Percentiles rank a stretch among this genome's conserved stretches.
Conservation (phyloP, 2,797 vertebrate genomes). For the Esox lucius region DNA sequence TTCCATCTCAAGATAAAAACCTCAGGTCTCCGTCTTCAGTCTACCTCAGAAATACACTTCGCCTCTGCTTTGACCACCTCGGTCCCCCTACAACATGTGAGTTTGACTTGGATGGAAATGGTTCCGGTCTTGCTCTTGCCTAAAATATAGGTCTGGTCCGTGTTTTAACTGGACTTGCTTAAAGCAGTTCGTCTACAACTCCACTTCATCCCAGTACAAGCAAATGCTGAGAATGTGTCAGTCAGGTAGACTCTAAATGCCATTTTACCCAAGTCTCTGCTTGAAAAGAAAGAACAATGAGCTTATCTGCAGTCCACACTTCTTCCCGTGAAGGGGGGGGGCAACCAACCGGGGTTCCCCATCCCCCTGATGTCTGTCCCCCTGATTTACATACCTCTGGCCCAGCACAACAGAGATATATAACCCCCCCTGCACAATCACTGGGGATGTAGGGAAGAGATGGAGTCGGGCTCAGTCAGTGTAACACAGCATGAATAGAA, state of each 20-base stretch:
- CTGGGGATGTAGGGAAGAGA: background rate
- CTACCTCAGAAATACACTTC: too few relatives aligned
- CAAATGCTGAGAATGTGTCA: background rate
- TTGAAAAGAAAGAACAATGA: background rate
- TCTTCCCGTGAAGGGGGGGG: too few relatives aligned
- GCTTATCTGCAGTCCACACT: too few relatives aligned
- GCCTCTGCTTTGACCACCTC: background rate
- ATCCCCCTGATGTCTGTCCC: background rate
- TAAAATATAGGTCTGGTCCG: background rate
- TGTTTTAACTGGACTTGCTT: background rate
- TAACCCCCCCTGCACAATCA: background rate
- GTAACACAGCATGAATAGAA: slow-evolving; percentile 42
- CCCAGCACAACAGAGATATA: background rate
- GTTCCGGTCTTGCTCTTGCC: background rate
- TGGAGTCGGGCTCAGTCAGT: slow-evolving; percentile 42
- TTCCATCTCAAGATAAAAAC: slow-evolving; percentile 30
- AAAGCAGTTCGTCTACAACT: background rate
- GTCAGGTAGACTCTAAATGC: background rate
- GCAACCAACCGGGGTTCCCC: background rate
- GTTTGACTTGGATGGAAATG: background rate
- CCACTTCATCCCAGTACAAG: background rate
- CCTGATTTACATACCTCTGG: background rate
- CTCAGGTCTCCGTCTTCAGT: too few relatives aligned
- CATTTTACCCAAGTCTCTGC: background rate
- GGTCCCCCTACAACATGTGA: background rate